A percentile compares a stretch with the other conserved stretches of the same genome.
Conservation (phyloP, 2,888 invertebrate genomes). For the Leucoma salicis region DNA sequence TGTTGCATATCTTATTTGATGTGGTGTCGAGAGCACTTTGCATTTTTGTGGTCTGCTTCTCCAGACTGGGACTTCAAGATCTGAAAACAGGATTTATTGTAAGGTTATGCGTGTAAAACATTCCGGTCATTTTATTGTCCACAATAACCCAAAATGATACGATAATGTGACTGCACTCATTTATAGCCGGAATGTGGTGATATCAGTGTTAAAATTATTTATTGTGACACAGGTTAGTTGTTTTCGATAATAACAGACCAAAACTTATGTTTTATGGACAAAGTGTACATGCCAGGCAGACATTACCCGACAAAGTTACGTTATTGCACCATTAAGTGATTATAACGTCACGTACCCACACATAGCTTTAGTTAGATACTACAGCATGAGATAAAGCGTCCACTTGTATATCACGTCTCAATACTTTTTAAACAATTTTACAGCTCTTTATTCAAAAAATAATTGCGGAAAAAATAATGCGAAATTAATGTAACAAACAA, state of each 20-base stretch:
- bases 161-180: too few species aligned
- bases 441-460: background rate
- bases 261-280: background rate
- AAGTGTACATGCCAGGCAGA: background rate
- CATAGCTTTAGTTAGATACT: background rate
- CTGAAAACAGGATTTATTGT: conserved; percentile 50
- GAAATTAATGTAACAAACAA: background rate
- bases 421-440: background rate
- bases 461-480: background rate
- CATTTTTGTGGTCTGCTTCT: conserved; percentile 50
- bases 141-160: background rate
- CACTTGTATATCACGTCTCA: conserved; percentile 10
- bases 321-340: background rate
- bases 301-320: background rate
- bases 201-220: too few species aligned
- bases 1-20: conserved; percentile 63
- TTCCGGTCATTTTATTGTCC: background rate
- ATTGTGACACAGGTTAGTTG: too few species aligned
- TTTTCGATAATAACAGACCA: too few species aligned
- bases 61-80: conserved; percentile 67
- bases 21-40: conserved; percentile 62
- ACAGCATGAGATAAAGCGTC: background rate
- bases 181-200: too few species aligned
- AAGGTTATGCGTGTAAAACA: background rate
- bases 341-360: background rate